Evolutionary conservation across 1,140 invertebrate genomes (phyloP), one percentile per base, ranked within the genome.

Genomic region (Papilio helenus): DNA sequence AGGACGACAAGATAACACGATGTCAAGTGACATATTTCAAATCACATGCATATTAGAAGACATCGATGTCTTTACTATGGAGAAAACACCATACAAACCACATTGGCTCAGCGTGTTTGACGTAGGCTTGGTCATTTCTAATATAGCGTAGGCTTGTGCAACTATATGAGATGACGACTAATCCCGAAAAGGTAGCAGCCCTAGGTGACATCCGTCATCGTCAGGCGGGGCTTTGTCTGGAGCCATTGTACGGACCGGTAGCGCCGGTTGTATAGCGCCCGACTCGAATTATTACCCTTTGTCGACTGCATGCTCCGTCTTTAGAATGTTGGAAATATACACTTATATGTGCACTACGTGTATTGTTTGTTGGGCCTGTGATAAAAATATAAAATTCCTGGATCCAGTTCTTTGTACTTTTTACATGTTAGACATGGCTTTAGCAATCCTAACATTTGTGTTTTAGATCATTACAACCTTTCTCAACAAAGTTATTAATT

Each of bases 241-340:
- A 79, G 72, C 84, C 79, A 87, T 84, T 86, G 83, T 88, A 81
- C 77, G 83, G 86, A 89, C 88, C 84, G 86, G 88, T 89, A 90
- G 90, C 89, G 84, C 88, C 86, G 83, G 87, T 87, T 86, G 74
- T 79, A 86, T 87, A 84, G 74, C 79, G 79, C 78, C 78, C 84
- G 80, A 81, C 85, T 88, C 83, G 72, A 84, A 86, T 89, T 89
- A 88, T 84, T 86, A 80, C 89, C 86, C 86, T 87, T 89, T 90
- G 85, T 84, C 20, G 44, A 74, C 72, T 74, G 72, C 72, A 74
- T 72, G 44, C 72, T 51, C 44, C 72, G 42, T 74, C 72, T 74
- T 74, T 74, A 74, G n/a, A 74, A 74, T 74, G 72, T 44, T 74
- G 72, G 42, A 74, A 49, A 74, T 29, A 20, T 74, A 73, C 18